phyloP scores from a whole-genome alignment of 2,113 vertebrate genomes.

The Zosterops japonicus region DNA sequence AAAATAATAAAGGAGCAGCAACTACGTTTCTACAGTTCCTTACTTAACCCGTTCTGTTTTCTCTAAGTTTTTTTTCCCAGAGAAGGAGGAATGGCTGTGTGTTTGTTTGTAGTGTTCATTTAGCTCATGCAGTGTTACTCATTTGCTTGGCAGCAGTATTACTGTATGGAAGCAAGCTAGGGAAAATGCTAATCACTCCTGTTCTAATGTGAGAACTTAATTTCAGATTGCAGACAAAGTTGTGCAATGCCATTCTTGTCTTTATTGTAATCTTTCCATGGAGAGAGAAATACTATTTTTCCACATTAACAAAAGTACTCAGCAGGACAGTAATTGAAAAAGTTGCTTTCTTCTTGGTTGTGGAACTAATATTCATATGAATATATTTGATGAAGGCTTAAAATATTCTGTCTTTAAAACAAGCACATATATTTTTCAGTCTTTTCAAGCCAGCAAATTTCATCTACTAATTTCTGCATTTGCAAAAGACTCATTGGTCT shows the following conservation, averaged over 20 bases:
- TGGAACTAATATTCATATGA: neutral
- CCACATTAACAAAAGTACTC: neutral
- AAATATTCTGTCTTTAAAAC: constrained; percentile 18
- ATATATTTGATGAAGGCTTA: neutral
- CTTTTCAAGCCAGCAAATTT: neutral
- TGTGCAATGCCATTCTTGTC: constrained; percentile 57
- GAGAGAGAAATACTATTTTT: constrained; percentile 22
- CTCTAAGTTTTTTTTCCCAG: neutral
- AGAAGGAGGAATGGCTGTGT: neutral
- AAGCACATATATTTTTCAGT: neutral
- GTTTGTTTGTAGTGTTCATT: neutral
- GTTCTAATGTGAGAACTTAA: constrained; percentile 64
- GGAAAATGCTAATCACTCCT: constrained; percentile 65
- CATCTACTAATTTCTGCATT: neutral
- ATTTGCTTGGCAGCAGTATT: constrained; percentile 48
- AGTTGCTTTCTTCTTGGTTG: neutral
- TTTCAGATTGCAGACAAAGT: constrained; percentile 65
- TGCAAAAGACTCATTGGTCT: neutral
- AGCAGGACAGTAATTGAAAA: constrained; percentile 8
- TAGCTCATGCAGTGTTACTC: constrained; percentile 26
- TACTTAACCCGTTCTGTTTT: neutral
- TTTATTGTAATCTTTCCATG: constrained; percentile 42
- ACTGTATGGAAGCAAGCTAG: constrained; percentile 43
- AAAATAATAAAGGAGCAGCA: constrained; percentile 4
- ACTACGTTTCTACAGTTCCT: neutral